Conservation (phyloP, 2,797 vertebrate genomes). For the Phoeniculus purpureus region DNA sequence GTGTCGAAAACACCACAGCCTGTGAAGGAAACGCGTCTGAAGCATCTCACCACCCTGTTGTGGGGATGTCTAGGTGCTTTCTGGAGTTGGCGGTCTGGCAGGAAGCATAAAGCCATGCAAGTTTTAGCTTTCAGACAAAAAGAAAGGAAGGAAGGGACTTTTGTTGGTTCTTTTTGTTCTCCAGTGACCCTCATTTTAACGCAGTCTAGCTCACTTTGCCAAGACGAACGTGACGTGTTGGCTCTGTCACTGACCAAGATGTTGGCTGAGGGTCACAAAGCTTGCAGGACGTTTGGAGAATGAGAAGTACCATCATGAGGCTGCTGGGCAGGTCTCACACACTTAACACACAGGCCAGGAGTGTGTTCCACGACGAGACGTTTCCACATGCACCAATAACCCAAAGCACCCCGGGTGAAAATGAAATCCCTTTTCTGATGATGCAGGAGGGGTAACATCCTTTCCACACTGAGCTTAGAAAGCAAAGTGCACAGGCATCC, state of each 20-base stretch:
- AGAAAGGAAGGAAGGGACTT: constrained; percentile 6
- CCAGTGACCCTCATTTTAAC: not conserved
- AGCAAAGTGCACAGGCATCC: not conserved
- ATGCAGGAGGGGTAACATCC: not conserved
- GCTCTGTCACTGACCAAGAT: not conserved
- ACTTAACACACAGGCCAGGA: not conserved
- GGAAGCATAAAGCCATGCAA: not conserved
- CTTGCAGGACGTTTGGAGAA: not conserved
- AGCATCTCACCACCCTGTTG: not conserved
- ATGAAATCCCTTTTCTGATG: not conserved
- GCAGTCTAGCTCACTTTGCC: not conserved
- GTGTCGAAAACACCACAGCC: not conserved
- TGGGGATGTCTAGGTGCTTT: constrained; percentile 40
- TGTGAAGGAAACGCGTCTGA: not conserved
- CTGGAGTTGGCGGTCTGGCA: not conserved
- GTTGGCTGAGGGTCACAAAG: not conserved
- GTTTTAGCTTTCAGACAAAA: constrained; percentile 25
- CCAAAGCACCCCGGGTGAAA: not conserved
- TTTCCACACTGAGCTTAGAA: not conserved
- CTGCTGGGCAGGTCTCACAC: not conserved
- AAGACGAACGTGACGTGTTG: not conserved
- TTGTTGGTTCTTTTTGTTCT: constrained; percentile 24
- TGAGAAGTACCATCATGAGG: not conserved
- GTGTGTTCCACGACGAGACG: not conserved
- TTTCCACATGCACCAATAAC: not conserved